phyloP scores from a whole-genome alignment of 1,140 invertebrate species.

The Stegodyphus dumicola region DNA sequence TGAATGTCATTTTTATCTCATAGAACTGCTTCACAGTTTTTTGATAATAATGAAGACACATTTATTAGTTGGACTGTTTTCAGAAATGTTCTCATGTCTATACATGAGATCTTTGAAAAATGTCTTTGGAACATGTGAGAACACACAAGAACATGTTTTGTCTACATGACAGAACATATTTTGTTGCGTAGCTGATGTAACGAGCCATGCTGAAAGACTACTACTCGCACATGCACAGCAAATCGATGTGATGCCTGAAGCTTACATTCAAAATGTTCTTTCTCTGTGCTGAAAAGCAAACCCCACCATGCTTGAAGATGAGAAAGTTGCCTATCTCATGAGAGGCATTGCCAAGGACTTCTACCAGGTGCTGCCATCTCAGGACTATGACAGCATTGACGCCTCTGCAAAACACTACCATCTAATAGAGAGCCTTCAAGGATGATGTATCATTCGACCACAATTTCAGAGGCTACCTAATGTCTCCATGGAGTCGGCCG shows the following conservation, averaged over 20 bases:
- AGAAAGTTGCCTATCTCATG: slow-evolving; percentile 6
- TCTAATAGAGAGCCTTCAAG: neutral
- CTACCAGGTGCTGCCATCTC: neutral
- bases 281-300: neutral
- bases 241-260: neutral
- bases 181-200: neutral
- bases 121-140: no score
- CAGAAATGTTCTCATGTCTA: neutral
- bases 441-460: neutral
- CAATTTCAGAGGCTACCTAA: neutral
- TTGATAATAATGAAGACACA: neutral
- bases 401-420: neutral
- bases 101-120: no score
- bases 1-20: neutral
- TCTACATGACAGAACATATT: neutral
- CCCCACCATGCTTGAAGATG: neutral
- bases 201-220: neutral
- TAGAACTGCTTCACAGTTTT: neutral
- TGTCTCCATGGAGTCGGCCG: neutral
- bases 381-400: neutral
- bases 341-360: neutral
- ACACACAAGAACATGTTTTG: no score
- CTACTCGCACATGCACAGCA: neutral
- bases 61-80: neutral
- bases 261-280: slow-evolving; percentile 15